phyloP scores from a whole-genome alignment of 35 echinoderm and acorn worm species.

The Heliocidaris tuberculata region DNA sequence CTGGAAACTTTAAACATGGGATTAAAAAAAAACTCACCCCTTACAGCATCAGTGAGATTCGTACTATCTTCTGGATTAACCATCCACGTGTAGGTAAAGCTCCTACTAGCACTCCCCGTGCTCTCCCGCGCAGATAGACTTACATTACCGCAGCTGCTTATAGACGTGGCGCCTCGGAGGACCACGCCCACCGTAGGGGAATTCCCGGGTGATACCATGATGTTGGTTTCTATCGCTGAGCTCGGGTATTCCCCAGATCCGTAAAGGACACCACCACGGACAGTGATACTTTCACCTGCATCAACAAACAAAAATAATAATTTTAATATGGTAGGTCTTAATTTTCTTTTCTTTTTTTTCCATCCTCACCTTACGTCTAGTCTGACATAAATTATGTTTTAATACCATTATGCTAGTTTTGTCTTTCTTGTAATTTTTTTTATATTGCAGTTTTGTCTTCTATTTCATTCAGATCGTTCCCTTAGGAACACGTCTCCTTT shows the following conservation, averaged over 20 bases:
- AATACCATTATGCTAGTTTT: too few relatives aligned
- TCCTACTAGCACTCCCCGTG: neutral
- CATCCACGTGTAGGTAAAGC: neutral
- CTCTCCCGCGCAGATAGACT: neutral
- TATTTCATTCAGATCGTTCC: too few relatives aligned
- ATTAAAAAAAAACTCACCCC: too few relatives aligned
- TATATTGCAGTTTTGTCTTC: too few relatives aligned
- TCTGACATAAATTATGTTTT: too few relatives aligned
- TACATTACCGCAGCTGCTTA: neutral
- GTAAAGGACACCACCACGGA: neutral
- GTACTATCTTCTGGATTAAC: neutral
- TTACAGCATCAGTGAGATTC: neutral
- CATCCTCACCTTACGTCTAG: too few relatives aligned
- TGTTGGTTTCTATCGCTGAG: neutral
- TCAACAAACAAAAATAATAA: neutral
- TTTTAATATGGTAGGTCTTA: too few relatives aligned
- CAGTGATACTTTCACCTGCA: neutral
- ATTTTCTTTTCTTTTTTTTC: too few relatives aligned
- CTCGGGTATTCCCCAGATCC: neutral
- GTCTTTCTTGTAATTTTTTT: too few relatives aligned
- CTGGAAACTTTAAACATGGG: too few relatives aligned
- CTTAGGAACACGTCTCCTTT: too few relatives aligned
- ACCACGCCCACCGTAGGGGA: neutral
- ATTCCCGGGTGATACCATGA: neutral
- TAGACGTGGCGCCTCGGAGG: neutral